A percentile compares a stretch with the other conserved stretches of the same genome.
Conservation (phyloP, 2,113 vertebrate genomes). For the Labrus mixtus region DNA sequence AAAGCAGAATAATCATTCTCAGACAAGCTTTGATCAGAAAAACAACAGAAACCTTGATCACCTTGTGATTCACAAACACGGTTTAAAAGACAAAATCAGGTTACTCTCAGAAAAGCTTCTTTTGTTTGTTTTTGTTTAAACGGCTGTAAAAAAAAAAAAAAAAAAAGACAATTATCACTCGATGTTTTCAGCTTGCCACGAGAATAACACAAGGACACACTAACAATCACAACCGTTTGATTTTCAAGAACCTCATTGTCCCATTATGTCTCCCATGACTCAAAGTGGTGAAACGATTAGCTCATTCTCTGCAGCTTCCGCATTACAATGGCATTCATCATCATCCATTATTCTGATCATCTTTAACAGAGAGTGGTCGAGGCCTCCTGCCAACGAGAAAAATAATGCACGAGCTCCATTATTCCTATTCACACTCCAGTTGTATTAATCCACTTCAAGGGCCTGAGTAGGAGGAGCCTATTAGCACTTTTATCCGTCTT, state of each 20-base stretch:
- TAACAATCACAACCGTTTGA: slow-evolving; percentile 19
- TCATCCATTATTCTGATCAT: slow-evolving; percentile 31
- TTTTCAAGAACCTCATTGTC: slow-evolving; percentile 23
- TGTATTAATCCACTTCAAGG: slow-evolving; percentile 50
- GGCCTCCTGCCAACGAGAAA: slow-evolving; percentile 32
- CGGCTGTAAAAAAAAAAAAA: not conserved
- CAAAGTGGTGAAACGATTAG: slow-evolving; percentile 19
- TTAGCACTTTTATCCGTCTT: slow-evolving; percentile 40
- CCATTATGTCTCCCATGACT: slow-evolving; percentile 13
- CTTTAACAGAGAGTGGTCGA: not conserved
- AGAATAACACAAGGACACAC: not conserved
- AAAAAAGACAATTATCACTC: not conserved
- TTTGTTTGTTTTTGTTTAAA: not conserved
- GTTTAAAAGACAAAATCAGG: not conserved
- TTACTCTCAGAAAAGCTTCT: not conserved
- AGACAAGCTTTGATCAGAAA: not conserved
- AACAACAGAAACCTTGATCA: not conserved
- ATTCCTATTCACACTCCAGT: slow-evolving; percentile 37
- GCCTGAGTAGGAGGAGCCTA: slow-evolving; percentile 21
- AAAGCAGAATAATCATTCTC: not conserved
- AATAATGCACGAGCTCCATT: slow-evolving; percentile 39
- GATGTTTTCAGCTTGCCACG: slow-evolving; percentile 27
- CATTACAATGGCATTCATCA: slow-evolving; percentile 33
- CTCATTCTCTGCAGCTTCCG: slow-evolving; percentile 8
- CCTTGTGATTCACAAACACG: not conserved